Percentiles rank a stretch among this genome's conserved stretches.
phyloP scores from a whole-genome alignment of 1,140 invertebrate species.

The Drosophila tropicalis region DNA sequence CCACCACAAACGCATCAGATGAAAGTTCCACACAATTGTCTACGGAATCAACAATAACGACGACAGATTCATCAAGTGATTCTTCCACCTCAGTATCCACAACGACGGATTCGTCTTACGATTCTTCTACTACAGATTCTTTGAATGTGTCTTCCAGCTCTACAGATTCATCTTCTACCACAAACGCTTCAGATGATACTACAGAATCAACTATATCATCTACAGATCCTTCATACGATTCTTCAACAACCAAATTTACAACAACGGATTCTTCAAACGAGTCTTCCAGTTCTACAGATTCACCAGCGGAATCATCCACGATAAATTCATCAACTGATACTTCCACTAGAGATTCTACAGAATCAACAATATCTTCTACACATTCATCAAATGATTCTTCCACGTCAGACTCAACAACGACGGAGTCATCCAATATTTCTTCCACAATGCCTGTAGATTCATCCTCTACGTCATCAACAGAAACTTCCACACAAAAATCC shows the following conservation, averaged over 20 bases:
- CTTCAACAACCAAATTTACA: background rate
- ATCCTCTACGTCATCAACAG: too few species aligned
- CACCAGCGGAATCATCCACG: background rate
- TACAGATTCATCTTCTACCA: too few species aligned
- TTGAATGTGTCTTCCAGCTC: conserved; percentile 1
- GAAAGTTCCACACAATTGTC: background rate
- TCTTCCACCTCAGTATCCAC: conserved; percentile 11
- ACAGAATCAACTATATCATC: background rate
- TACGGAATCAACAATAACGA: background rate
- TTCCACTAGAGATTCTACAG: background rate
- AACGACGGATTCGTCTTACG: background rate
- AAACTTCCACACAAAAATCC: conserved; percentile 13
- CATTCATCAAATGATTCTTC: conserved; percentile 1
- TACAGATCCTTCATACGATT: background rate
- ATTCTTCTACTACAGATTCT: background rate
- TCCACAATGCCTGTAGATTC: too few species aligned
- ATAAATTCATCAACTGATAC: background rate
- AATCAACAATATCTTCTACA: background rate
- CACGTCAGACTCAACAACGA: conserved; percentile 16
- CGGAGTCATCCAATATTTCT: background rate
- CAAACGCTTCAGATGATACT: too few species aligned
- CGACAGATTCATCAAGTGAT: background rate
- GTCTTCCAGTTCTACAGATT: background rate
- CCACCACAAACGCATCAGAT: background rate
- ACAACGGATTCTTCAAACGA: conserved; percentile 1